A percentile compares a stretch with the other conserved stretches of the same genome.
Conservation (phyloP, 1,140 invertebrate genomes). For the Ylistrum balloti region DNA sequence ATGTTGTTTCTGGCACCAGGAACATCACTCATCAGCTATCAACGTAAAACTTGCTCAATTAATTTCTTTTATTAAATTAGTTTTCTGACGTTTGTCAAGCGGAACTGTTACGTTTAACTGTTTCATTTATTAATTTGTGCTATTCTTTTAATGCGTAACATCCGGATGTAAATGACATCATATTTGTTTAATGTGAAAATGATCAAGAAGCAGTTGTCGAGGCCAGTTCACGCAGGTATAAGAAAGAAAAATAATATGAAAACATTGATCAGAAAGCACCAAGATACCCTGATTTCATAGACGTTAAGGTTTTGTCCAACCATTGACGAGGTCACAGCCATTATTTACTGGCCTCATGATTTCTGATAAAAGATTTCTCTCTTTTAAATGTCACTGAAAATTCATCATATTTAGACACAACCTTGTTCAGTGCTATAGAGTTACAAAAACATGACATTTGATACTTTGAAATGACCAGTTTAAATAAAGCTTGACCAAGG, state of each 20-base stretch:
- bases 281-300: not conserved
- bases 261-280: conserved; percentile 28
- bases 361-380: not conserved
- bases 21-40: not conserved
- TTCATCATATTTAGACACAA: not conserved
- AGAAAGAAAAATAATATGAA: not conserved
- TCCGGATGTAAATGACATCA: not conserved
- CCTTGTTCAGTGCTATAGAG: not conserved
- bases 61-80: conserved; percentile 29
- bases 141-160: not conserved
- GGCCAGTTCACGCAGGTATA: not conserved
- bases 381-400: not conserved
- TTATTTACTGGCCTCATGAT: not conserved
- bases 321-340: not conserved
- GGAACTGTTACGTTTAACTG: not conserved
- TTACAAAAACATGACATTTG: not conserved
- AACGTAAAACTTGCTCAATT: not conserved
- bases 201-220: not conserved
- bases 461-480: not conserved
- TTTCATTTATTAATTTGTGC: not conserved
- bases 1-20: not conserved
- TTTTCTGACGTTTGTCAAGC: not conserved
- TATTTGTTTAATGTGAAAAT: not conserved
- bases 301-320: not conserved
- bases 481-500: conserved; percentile 6